Percentiles rank a stretch among this genome's conserved stretches.
Conservation (phyloP, 2,888 invertebrate species). For the Epicampocera succincta region DNA sequence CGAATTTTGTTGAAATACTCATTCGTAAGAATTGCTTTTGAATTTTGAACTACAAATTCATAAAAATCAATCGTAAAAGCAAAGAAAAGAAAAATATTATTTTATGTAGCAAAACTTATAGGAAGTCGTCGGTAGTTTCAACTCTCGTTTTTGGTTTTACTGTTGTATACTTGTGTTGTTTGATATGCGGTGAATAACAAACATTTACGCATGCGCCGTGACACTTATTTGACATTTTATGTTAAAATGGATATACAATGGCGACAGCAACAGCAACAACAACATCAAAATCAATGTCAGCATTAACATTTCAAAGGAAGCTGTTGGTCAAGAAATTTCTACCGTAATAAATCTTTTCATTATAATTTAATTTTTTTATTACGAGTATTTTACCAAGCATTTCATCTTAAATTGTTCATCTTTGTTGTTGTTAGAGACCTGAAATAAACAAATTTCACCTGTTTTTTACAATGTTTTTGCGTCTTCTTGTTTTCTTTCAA, state of each 20-base stretch:
- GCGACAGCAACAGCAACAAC: conserved; percentile 21
- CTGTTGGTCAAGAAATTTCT: conserved; percentile 56
- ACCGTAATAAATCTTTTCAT: conserved; percentile 65
- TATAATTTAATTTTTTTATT: conserved; percentile 14
- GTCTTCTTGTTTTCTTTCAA: conserved; percentile 9
- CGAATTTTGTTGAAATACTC: conserved; percentile 3
- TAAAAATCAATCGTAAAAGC: conserved; percentile 61
- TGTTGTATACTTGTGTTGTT: conserved; percentile 4
- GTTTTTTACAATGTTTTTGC: conserved; percentile 43
- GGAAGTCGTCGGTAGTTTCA: conserved; percentile 24
- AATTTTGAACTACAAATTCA: conserved; percentile 43
- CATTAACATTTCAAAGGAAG: conserved; percentile 51
- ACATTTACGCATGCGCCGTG: conserved; percentile 69
- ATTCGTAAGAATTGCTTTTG: conserved; percentile 14
- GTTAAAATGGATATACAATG: conserved; percentile 52
- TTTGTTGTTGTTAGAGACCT: conserved; percentile 34
- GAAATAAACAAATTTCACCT: conserved; percentile 57
- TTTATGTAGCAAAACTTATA: conserved; percentile 53
- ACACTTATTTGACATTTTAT: conserved; percentile 70
- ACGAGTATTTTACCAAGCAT: conserved; percentile 7
- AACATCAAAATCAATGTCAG: conserved; percentile 41
- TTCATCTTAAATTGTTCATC: conserved; percentile 53
- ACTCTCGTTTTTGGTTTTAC: background rate
- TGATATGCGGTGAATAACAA: conserved; percentile 66
- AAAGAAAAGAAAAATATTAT: too few relatives aligned